Conservation (phyloP, 1,140 invertebrate genomes). For the Euwallacea fornicatus region DNA sequence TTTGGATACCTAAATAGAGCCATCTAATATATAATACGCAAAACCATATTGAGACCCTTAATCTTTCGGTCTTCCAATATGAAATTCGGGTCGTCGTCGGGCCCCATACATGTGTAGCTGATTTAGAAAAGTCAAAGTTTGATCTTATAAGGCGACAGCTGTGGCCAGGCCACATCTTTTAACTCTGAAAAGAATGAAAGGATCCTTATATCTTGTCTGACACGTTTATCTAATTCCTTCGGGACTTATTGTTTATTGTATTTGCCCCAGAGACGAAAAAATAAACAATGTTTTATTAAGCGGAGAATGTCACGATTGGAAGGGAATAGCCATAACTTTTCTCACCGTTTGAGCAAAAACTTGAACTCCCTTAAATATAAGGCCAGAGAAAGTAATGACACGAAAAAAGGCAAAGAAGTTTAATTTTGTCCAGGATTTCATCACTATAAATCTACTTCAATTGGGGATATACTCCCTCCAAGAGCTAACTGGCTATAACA, state of each 20-base stretch:
- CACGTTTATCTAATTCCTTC: constrained; percentile 35
- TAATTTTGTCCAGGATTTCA: constrained; percentile 51
- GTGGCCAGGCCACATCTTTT: constrained; percentile 32
- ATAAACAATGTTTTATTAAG: too few relatives aligned
- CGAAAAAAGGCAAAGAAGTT: constrained; percentile 48
- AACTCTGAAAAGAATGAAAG: constrained; percentile 22
- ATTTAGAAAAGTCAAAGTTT: constrained; percentile 41
- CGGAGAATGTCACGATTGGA: too few relatives aligned
- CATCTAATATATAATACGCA: neutral
- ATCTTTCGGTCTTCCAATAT: constrained; percentile 29
- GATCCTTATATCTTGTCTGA: constrained; percentile 25
- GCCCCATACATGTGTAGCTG: constrained; percentile 38
- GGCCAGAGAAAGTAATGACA: constrained; percentile 34
- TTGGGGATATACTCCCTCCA: constrained; percentile 43
- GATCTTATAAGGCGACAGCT: constrained; percentile 38
- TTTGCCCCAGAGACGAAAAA: neutral
- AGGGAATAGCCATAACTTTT: neutral
- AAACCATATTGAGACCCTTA: neutral
- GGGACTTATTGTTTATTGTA: constrained; percentile 20
- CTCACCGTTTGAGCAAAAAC: constrained; percentile 15
- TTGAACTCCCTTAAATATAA: constrained; percentile 15
- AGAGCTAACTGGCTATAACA: constrained; percentile 38
- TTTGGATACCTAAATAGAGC: neutral
- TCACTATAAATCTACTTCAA: constrained; percentile 50
- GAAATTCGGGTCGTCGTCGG: constrained; percentile 31